Evolutionary conservation across 2,888 invertebrate genomes (phyloP).

Genomic region (Oxytorus armatus): DNA sequence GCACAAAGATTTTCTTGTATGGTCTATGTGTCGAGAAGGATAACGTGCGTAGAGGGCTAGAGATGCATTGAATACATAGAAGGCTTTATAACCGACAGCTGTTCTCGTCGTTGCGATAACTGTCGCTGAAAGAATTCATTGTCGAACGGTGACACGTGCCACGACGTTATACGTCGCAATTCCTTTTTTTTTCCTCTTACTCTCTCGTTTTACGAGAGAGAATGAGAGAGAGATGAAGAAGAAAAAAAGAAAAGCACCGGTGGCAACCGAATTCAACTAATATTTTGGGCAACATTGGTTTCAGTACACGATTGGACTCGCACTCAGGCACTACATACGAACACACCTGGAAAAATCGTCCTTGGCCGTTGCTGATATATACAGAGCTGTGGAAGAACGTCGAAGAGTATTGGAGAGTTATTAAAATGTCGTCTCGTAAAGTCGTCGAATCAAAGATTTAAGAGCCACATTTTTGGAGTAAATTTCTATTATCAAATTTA

Average conservation of each 20-base stretch:
- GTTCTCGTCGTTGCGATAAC: conserved; percentile 69
- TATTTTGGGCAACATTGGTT: conserved; percentile 61
- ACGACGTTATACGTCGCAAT: conserved; percentile 62
- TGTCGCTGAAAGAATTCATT: conserved; percentile 72
- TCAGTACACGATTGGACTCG: conserved; percentile 74
- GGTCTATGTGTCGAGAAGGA: conserved; percentile 23
- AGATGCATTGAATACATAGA: conserved; percentile 62
- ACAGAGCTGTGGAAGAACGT: conserved; percentile 61
- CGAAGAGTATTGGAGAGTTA: conserved; percentile 22
- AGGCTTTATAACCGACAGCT: conserved; percentile 71
- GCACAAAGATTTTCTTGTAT: conserved; percentile 66
- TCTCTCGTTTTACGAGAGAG: background rate
- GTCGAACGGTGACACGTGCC: conserved; percentile 71
- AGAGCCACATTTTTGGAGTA: background rate
- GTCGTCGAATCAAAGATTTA: background rate
- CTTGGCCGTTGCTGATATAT: conserved; percentile 67
- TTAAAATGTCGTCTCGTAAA: background rate
- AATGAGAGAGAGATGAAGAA: conserved; percentile 3
- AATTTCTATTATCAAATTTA: background rate
- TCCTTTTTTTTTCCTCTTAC: conserved; percentile 20
- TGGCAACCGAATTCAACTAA: background rate
- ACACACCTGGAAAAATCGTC: conserved; percentile 69
- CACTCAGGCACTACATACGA: conserved; percentile 63
- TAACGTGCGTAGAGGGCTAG: conserved; percentile 8
- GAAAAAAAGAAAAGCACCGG: conserved; percentile 20